Evolutionary conservation across 2,888 invertebrate genomes (phyloP), one percentile per base, ranked within the genome.

Genomic region (Chloroclystis v-ata): DNA sequence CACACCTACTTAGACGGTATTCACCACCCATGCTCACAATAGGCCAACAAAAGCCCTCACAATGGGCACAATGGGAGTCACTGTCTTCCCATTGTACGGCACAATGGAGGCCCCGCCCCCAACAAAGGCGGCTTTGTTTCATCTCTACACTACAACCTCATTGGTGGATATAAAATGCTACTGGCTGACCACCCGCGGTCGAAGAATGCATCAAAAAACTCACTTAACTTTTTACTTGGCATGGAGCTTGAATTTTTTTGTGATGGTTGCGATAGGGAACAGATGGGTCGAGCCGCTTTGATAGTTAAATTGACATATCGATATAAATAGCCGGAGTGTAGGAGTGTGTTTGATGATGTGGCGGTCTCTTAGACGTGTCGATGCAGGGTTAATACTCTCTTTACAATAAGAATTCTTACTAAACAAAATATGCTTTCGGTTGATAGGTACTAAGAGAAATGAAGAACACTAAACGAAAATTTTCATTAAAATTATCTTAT

Each of bases 21-120:
- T 32, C 32, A 13, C 60, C 65, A 67, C 65, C 62, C 68, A 56
- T 61, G 40, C n/a, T 51, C 53, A 70, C 66, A 68, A 67, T 62
- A 60, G 60, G 59, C 56, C 56, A 56, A 65, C 63, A 70, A 65
- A 60, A 55, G 57, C 56, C 52, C 71, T 55, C 71, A 82, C 80
- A 82, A 85, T 69, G 69, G 61, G 58, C 52, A 85, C 82, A 86
- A 86, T 78, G 80, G 80, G 78, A 60, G 60, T 65, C 51, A 65
- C 78, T 78, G 75, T 83, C 86, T 79, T 83, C 80, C 87, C 72
- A 85, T 86, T 87, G 87, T 86, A 54, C 76, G 61, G 62, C 65
- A 87, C 86, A 86, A 87, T 57, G 67, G 57, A 63, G 49, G 75
- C 82, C 72, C 60, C 82, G 80, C 84, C 86, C 77, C 60, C 63